A percentile compares a stretch with the other conserved stretches of the same genome.
phyloP scores from a whole-genome alignment of 2,888 invertebrate species.

The Latrodectus elegans region DNA sequence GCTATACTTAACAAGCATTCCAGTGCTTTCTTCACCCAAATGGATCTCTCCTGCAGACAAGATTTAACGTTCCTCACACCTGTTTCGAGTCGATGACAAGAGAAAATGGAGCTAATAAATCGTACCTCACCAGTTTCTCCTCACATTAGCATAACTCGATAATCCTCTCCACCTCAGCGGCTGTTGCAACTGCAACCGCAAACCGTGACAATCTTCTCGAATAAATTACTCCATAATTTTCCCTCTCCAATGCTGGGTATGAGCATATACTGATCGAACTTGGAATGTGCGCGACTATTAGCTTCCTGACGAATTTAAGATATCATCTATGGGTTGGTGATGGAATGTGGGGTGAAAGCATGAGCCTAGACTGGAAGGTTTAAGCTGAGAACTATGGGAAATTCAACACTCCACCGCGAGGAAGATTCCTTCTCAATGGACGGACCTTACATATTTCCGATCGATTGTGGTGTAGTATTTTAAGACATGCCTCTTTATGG shows the following conservation, averaged over 20 bases:
- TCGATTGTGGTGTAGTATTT: not conserved
- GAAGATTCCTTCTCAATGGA: not conserved
- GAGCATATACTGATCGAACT: not conserved
- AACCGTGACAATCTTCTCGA: constrained; percentile 28
- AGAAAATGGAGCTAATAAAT: constrained; percentile 33
- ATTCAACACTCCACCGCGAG: not conserved
- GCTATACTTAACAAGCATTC: no score
- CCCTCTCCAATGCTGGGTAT: not conserved
- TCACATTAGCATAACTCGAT: constrained; percentile 46
- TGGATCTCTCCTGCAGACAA: no score
- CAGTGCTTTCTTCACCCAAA: no score
- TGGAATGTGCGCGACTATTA: constrained; percentile 32
- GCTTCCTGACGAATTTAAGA: constrained; percentile 41
- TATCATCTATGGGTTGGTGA: constrained; percentile 15
- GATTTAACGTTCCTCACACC: constrained; percentile 10
- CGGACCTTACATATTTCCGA: not conserved
- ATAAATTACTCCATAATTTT: constrained; percentile 43
- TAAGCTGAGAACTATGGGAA: constrained; percentile 32
- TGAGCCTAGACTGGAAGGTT: not conserved
- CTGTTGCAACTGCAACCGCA: not conserved
- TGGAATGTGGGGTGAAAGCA: not conserved
- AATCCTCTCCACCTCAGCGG: constrained; percentile 24
- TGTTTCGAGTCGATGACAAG: constrained; percentile 11
- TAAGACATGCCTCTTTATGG: no score
- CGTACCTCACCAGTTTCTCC: constrained; percentile 14